phyloP scores from a whole-genome alignment of 1,140 invertebrate species.

The Drosophila fuyamai region DNA sequence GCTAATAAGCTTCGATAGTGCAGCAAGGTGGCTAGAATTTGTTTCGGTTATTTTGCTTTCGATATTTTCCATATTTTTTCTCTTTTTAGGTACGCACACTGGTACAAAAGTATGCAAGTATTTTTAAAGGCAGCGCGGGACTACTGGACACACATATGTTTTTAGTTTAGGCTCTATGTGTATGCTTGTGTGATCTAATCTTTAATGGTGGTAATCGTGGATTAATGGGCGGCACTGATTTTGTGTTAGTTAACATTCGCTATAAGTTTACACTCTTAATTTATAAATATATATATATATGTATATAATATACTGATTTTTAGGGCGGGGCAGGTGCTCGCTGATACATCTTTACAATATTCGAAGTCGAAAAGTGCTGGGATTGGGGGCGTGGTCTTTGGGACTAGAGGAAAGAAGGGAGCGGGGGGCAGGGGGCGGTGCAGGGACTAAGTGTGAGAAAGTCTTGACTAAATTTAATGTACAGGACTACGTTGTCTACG shows the following conservation, averaged over 20 bases:
- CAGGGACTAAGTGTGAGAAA: constrained; percentile 45
- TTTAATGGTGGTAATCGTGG: constrained; percentile 82
- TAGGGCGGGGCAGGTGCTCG: constrained; percentile 31
- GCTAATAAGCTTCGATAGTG: constrained; percentile 62
- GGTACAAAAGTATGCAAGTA: constrained; percentile 80
- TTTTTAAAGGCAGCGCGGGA: constrained; percentile 77
- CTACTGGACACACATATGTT: constrained; percentile 68
- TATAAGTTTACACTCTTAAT: constrained; percentile 63
- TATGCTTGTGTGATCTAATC: constrained; percentile 61
- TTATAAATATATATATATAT: constrained; percentile 52
- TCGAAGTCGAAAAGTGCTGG: constrained; percentile 35
- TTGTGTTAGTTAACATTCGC: constrained; percentile 82
- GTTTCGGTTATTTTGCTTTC: constrained; percentile 25
- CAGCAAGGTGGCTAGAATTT: constrained; percentile 50
- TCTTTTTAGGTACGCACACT: constrained; percentile 73
- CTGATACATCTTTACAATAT: constrained; percentile 50
- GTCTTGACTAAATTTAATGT: constrained; percentile 66
- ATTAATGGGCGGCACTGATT: constrained; percentile 83
- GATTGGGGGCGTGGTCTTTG: not conserved
- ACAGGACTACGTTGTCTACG: constrained; percentile 62
- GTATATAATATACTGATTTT: constrained; percentile 27
- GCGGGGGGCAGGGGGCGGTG: constrained; percentile 10
- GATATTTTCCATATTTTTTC: constrained; percentile 27
- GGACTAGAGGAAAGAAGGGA: not conserved
- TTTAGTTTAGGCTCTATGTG: constrained; percentile 44